Base-by-base conservation (phyloP, 1,140 invertebrate species). In the Leptinotarsa lineolata region DNA sequence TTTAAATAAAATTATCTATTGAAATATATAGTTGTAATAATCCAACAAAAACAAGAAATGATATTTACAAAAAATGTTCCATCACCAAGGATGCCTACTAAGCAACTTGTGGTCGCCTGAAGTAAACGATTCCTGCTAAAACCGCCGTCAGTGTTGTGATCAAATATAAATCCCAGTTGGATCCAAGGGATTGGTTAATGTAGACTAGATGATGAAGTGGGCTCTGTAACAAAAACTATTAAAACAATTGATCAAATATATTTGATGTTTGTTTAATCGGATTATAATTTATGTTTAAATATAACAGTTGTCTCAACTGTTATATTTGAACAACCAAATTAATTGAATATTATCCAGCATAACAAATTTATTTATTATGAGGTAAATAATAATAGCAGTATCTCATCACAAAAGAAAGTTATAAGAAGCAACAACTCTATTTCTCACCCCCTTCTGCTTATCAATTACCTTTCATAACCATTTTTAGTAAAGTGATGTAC, bases 121-220 rank as follows among this genome's bases (percentile, higher is more conserved):
- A 91, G 81, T 94, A 94, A 71, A 95, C 88, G 1, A 97, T 88
- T 8, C 94, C 85, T 22, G 92, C 95, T 63, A 99, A 86, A 20
- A 96, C 84, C n/a, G 93, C 89, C 3, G 93, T 91, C 15, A 98
- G 86, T 22, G 92, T 85, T 63, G 93, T 93, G 69, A 98, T 94
- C 72, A 98, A 86, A 85, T 97, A 98, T 15, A 98, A 86, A 85
- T 98, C 97, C 97, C 97, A 99, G 84, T 97, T 94, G 60, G 92
- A 92, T 24, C 93, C 91, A 13, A 97, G 86, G 24, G 89, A 85
- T 70, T 90, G 88, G 72, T 91, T 90, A 48, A 92, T 84, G 78
- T 92, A 88, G 72, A 93, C 86, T 12, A 92, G 83, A 46, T 90
- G 81, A 83, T 88, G 87, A 82, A 93, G 81, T 76, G 88, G 89